Evolutionary conservation across 37 sponge, comb jelly and placozoan genomes (phyloP).

Genomic region (Axinella damicornis): DNA sequence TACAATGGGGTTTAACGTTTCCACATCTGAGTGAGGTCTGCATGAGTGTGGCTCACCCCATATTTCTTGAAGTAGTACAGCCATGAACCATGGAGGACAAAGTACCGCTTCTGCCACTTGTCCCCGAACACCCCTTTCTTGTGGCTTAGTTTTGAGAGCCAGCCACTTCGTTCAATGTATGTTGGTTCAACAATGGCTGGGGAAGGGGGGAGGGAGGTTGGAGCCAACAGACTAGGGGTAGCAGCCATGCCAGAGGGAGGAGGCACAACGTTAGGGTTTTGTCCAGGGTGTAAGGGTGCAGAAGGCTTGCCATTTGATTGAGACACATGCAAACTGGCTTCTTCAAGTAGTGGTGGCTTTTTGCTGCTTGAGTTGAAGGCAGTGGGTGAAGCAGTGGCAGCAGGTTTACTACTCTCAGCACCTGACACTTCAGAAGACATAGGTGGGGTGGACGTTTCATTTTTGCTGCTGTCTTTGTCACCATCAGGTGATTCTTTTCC

Average conservation of each 20-base stretch:
- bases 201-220: constrained; percentile 50
- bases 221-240: background rate
- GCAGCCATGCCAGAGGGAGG: background rate
- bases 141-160: constrained; percentile 74
- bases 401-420: background rate
- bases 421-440: background rate
- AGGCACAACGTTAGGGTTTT: background rate
- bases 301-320: background rate
- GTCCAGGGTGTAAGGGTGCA: background rate
- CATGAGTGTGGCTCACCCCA: constrained; percentile 66
- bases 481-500: background rate
- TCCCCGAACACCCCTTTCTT: constrained; percentile 76
- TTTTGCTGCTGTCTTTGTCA: background rate
- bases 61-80: constrained; percentile 85
- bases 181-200: constrained; percentile 40
- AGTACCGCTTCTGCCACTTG: constrained; percentile 83
- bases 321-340: background rate
- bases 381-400: background rate
- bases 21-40: too few species aligned
- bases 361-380: background rate
- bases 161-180: constrained; percentile 61
- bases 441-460: background rate
- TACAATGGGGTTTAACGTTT: too few species aligned
- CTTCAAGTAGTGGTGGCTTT: background rate
- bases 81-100: constrained; percentile 67